Percentiles rank a stretch among this genome's conserved stretches.
Evolutionary conservation across 2,113 vertebrate genomes (phyloP).

Genomic region (Hippocampus guttulatus): DNA sequence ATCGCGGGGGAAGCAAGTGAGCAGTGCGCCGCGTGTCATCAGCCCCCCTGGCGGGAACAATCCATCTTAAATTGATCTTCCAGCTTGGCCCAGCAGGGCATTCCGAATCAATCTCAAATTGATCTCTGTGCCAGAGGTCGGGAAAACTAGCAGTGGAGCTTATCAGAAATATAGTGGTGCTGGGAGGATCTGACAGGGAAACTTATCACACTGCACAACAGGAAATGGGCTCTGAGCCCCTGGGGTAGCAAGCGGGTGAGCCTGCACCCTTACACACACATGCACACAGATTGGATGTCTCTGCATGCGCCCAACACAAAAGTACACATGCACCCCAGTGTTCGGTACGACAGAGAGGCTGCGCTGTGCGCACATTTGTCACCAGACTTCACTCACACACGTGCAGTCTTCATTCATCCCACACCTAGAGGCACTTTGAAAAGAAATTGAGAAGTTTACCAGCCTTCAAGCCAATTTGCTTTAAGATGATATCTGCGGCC

Average conservation of each 20-base stretch:
- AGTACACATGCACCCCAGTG: slow-evolving; percentile 50
- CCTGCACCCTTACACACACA: slow-evolving; percentile 43
- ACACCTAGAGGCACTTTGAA: slow-evolving; percentile 36
- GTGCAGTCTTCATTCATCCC: slow-evolving; percentile 37
- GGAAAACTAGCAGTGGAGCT: slow-evolving; percentile 78
- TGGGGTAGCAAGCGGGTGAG: slow-evolving; percentile 60
- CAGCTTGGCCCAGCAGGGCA: slow-evolving; percentile 73
- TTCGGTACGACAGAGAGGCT: slow-evolving; percentile 31
- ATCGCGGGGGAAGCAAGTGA: slow-evolving; percentile 53
- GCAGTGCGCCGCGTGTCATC: slow-evolving; percentile 67
- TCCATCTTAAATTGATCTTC: slow-evolving; percentile 81
- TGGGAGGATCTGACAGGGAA: slow-evolving; percentile 79
- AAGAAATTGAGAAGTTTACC: slow-evolving; percentile 47
- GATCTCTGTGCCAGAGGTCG: slow-evolving; percentile 79
- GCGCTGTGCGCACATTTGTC: slow-evolving; percentile 22
- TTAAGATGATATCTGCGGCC: slow-evolving; percentile 58
- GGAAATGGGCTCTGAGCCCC: slow-evolving; percentile 74
- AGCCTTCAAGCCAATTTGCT: slow-evolving; percentile 52
- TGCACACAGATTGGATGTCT: slow-evolving; percentile 46
- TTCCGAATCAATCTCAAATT: slow-evolving; percentile 82
- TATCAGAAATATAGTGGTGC: slow-evolving; percentile 81
- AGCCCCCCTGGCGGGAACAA: slow-evolving; percentile 75
- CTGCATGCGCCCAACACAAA: slow-evolving; percentile 40
- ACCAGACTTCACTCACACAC: slow-evolving; percentile 16
- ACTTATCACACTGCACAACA: slow-evolving; percentile 77